Percentiles rank a stretch among this genome's conserved stretches.
phyloP scores from a whole-genome alignment of 1,140 invertebrate species.

The Trypoxylus dichotomus region DNA sequence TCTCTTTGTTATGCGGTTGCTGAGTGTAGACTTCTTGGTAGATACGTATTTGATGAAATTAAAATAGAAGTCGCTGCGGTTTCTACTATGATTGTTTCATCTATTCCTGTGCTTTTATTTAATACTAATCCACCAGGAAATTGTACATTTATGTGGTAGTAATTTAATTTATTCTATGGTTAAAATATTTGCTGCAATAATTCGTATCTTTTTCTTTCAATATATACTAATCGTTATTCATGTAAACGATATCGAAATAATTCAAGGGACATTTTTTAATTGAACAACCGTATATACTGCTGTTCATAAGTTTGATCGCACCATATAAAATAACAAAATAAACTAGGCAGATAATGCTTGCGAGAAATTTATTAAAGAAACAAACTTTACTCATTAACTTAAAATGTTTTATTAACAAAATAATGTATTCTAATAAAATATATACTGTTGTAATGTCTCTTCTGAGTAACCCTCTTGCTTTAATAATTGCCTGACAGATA shows the following conservation, averaged over 20 bases:
- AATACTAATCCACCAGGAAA: neutral
- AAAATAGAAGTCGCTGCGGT: neutral
- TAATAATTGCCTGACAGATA: no score
- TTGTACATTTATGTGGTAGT: neutral
- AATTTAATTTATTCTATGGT: neutral
- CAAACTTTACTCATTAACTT: no score
- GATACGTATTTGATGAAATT: neutral
- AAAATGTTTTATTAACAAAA: no score
- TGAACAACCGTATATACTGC: neutral
- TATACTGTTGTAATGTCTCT: no score
- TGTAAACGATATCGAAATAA: neutral
- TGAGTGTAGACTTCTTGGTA: neutral
- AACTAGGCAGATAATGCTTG: no score
- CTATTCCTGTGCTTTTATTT: neutral
- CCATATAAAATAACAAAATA: no score
- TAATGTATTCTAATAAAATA: no score
- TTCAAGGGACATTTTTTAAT: neutral
- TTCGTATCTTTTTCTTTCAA: neutral
- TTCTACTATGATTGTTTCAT: neutral
- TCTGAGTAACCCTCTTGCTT: no score
- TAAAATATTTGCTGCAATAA: neutral
- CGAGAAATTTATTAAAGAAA: no score
- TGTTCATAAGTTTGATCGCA: no score
- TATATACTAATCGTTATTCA: neutral
- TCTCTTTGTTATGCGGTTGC: neutral